phyloP scores from a whole-genome alignment of 2,888 invertebrate species.

The Campoletis raptor region DNA sequence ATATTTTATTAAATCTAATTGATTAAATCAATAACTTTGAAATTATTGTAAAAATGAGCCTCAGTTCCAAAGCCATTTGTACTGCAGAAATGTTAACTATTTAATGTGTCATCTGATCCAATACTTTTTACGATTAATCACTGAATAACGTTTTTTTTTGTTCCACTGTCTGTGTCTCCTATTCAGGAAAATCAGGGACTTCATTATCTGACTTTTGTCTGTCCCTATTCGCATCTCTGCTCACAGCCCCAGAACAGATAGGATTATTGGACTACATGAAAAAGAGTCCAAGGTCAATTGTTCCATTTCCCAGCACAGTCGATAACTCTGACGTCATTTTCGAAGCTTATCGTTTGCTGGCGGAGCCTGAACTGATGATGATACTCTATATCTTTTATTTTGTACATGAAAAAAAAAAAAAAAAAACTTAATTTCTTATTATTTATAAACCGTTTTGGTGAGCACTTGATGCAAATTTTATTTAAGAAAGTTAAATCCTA shows the following conservation, averaged over 20 bases:
- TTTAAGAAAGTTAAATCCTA: background rate
- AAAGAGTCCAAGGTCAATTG: background rate
- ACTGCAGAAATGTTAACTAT: background rate
- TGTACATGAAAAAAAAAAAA: background rate
- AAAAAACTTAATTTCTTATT: background rate
- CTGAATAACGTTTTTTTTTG: background rate
- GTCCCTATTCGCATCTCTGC: background rate
- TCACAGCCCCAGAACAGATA: background rate
- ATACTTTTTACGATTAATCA: background rate
- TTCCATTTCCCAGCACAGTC: background rate
- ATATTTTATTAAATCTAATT: background rate
- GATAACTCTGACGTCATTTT: conserved; percentile 4
- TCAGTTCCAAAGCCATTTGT: background rate
- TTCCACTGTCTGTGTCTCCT: background rate
- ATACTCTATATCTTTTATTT: background rate
- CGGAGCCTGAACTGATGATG: background rate
- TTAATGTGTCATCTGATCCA: background rate
- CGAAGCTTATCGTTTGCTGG: background rate
- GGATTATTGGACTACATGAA: background rate
- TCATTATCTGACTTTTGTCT: background rate
- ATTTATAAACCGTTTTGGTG: background rate
- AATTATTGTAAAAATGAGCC: background rate
- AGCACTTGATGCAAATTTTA: background rate
- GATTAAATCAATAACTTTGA: background rate
- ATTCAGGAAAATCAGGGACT: background rate